These are phyloP conservation scores for Euphysa ruthae DNA, from an alignment of 30 jellyfish, hydroid and myxozoan species.

Conservation along the genomic window DNA sequence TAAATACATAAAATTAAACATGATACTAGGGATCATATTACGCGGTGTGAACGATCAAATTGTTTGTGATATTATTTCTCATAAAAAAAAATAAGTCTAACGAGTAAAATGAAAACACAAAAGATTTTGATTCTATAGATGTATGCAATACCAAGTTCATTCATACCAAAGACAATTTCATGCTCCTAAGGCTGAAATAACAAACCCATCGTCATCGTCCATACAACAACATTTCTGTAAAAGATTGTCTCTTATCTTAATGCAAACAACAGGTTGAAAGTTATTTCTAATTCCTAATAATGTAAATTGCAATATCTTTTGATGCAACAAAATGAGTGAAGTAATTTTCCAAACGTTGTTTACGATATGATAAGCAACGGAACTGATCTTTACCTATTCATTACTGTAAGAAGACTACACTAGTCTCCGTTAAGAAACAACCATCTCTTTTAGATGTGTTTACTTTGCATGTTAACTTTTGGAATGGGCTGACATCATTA, in stretches of 20 bases:
- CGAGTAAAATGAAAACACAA: no score
- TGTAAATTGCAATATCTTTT: slow-evolving; percentile 1
- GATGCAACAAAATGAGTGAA: slow-evolving; percentile 5
- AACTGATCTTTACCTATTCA: not conserved
- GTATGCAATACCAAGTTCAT: not conserved
- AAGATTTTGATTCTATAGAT: no score
- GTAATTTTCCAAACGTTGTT: not conserved
- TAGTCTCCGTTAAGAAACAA: not conserved
- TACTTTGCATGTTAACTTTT: not conserved
- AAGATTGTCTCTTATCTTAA: not conserved
- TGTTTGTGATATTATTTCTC: no score
- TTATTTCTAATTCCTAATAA: not conserved
- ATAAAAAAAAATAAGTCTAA: no score
- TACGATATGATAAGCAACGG: not conserved
- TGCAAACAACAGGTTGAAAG: not conserved
- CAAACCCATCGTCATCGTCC: not conserved
- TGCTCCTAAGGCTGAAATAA: not conserved
- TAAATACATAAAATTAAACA: no score
- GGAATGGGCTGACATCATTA: not conserved
- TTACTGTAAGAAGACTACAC: not conserved
- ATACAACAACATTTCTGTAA: not conserved
- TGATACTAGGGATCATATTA: no score
- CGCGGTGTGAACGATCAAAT: no score
- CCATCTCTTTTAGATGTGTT: not conserved
- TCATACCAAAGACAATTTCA: not conserved